phyloP scores from a whole-genome alignment of 2,113 vertebrate species.

The Hydrolagus affinis region DNA sequence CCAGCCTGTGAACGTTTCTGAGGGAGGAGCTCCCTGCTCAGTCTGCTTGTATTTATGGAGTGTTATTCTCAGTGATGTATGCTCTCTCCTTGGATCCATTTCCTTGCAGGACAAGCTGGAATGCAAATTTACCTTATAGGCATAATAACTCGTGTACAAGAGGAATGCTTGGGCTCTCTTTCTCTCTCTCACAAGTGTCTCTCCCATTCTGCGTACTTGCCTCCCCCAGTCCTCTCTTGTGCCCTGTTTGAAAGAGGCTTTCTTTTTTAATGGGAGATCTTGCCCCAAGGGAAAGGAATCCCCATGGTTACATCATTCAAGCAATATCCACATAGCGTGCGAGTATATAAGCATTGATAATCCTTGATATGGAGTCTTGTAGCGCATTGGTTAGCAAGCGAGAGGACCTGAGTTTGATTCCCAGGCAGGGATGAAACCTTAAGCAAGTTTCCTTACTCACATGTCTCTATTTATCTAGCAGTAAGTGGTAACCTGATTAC shows the following conservation, averaged over 20 bases:
- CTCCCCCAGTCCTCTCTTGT: background rate
- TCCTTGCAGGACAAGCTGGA: constrained; percentile 3
- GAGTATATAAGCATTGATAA: no score
- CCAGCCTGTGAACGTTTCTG: background rate
- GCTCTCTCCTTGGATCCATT: background rate
- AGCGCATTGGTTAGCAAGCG: no score
- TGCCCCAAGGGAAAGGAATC: background rate
- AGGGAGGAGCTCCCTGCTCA: background rate
- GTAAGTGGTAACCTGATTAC: no score
- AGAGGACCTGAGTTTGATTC: no score
- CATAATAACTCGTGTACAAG: background rate
- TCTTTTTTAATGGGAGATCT: background rate
- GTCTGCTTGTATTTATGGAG: background rate
- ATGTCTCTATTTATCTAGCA: no score
- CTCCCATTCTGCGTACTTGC: background rate
- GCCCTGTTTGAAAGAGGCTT: background rate
- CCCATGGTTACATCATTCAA: background rate
- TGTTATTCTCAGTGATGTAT: constrained; percentile 13
- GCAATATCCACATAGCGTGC: background rate
- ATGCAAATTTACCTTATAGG: constrained; percentile 13
- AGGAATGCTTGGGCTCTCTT: background rate
- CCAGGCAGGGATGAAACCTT: no score
- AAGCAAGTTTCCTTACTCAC: no score
- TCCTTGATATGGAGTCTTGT: no score
- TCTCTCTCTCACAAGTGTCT: background rate